These are phyloP conservation scores for Hystrix brachyura DNA, from an alignment of 2,113 vertebrate species.

Conservation along the genomic window DNA sequence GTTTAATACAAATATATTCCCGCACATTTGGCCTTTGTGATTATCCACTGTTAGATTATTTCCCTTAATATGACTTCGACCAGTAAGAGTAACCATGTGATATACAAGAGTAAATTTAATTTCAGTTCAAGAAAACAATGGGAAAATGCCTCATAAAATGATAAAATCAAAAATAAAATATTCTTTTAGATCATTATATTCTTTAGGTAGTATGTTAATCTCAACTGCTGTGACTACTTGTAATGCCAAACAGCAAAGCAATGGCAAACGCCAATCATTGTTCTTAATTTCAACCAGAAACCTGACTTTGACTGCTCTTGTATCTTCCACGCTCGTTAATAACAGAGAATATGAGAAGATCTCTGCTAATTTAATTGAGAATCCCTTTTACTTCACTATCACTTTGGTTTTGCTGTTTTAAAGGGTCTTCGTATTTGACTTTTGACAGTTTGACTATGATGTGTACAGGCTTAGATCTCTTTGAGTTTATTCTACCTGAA, in stretches of 20 bases:
- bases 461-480: background rate
- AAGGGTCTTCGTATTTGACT: background rate
- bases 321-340: background rate
- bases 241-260: background rate
- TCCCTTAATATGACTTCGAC: background rate
- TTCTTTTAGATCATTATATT: background rate
- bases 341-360: background rate
- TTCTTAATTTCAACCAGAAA: conserved; percentile 14
- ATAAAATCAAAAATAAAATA: background rate
- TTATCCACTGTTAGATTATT: background rate
- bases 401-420: background rate
- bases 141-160: background rate
- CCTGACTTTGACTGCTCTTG: background rate
- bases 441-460: background rate
- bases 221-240: background rate
- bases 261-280: background rate
- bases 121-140: background rate
- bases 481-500: background rate
- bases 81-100: background rate
- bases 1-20: background rate
- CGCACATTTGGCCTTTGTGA: background rate
- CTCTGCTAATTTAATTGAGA: background rate
- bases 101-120: background rate
- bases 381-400: background rate
- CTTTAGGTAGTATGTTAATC: background rate